Percentiles rank a stretch among this genome's conserved stretches.
Conservation (phyloP, 2,797 vertebrate genomes). For the Picus viridis region DNA sequence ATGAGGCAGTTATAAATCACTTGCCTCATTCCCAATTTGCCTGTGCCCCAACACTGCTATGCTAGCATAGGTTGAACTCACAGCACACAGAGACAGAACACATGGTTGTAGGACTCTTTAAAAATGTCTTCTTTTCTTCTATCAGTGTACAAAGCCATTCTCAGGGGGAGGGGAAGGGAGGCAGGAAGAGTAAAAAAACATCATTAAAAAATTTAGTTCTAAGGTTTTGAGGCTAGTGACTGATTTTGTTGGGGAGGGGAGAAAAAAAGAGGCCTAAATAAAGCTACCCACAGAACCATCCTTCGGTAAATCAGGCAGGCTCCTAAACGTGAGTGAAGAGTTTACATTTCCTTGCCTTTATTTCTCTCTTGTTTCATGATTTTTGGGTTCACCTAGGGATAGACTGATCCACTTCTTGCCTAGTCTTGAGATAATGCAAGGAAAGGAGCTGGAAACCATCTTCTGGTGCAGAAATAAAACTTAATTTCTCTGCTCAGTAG, state of each 20-base stretch:
- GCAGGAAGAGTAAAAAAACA: not conserved
- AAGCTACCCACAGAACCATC: not conserved
- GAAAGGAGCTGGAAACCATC: not conserved
- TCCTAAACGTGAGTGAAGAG: not conserved
- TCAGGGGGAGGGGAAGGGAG: no score
- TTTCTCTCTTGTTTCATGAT: not conserved
- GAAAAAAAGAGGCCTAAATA: not conserved
- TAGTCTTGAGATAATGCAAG: not conserved
- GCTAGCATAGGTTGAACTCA: not conserved
- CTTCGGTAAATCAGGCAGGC: not conserved
- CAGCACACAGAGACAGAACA: not conserved
- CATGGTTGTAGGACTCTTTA: not conserved
- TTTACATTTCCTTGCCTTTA: not conserved
- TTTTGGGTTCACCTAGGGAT: not conserved
- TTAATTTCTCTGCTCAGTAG: not conserved
- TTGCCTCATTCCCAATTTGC: not conserved
- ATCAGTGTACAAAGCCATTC: not conserved
- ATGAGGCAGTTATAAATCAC: not conserved
- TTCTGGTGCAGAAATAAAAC: not conserved
- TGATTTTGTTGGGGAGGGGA: fast-evolving
- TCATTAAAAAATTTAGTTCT: not conserved
- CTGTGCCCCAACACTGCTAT: not conserved
- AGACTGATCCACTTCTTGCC: not conserved
- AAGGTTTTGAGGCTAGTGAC: not conserved
- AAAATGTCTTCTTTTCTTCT: not conserved